Evolutionary conservation across 2,797 vertebrate genomes (phyloP), one percentile per base, ranked within the genome.

Genomic region (Gadopsis bispinosus): DNA sequence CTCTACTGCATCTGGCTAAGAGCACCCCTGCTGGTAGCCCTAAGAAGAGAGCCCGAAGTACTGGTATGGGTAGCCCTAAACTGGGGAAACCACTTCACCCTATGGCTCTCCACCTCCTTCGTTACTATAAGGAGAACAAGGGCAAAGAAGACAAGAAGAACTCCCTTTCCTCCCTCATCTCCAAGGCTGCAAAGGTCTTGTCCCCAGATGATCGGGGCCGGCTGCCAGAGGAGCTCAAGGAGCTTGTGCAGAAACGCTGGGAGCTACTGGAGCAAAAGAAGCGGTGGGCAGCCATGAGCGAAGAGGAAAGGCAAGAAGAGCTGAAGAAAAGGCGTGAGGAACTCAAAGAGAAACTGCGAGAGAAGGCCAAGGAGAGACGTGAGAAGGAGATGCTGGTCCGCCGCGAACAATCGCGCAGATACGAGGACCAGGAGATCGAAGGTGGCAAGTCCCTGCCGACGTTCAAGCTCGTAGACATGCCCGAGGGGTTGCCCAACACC

Each of bases 91-190:
- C 97, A 5, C 92, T 99, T 67, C 97, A 96, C 51, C 97, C 97
- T 0, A 97, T 98, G 77, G 98, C 98, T 0, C 95, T 99, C 10
- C 97, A 98, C 89, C 96, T 99, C 12, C 96, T 99, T 48, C 96
- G 97, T 50, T 99, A 97, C 88, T 99, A 99, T 86, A 97, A 97
- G 76, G 97, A 99, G 77, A 96, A 99, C 92, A 99, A 98, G 86
- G 97, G 96, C 68, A 94, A 96, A 13, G 97, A 98, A 70, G 97
- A 99, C 88, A 97, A 96, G 81, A 99, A 97, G 84, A 96, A 95
- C 5, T 92, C 97, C 5, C 92, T 99, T 0, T 99, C 98, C 14
- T 95, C 94, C 2, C 93, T 99, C 50, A 94, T 99, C 77, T 96
- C 97, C 54, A 98, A 97, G 90, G 96, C 97, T 0, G 98, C 98